phyloP scores from a whole-genome alignment of 2,888 invertebrate genomes.

The Cataglyphis albicans region DNA sequence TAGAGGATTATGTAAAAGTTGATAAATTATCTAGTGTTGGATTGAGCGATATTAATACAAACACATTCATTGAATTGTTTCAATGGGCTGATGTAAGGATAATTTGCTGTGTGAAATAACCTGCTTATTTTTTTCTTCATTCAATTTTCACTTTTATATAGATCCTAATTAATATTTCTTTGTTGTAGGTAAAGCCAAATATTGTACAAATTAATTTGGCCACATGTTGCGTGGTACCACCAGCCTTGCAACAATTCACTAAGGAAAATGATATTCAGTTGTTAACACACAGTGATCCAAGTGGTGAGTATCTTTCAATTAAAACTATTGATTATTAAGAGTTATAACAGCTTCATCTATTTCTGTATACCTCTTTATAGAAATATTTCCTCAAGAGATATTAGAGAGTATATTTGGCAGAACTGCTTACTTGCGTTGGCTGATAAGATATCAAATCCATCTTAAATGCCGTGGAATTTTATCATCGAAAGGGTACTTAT shows the following conservation, averaged over 20 bases:
- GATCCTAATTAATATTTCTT: slow-evolving; percentile 55
- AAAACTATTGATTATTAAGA: background rate
- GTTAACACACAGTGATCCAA: slow-evolving; percentile 97
- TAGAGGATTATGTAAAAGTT: slow-evolving; percentile 90
- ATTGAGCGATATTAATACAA: slow-evolving; percentile 95
- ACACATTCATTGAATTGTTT: slow-evolving; percentile 91
- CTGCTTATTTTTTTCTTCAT: background rate
- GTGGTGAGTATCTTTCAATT: slow-evolving; percentile 87
- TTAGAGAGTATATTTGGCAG: slow-evolving; percentile 88
- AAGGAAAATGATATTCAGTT: slow-evolving; percentile 96
- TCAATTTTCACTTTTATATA: background rate
- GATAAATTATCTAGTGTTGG: slow-evolving; percentile 91
- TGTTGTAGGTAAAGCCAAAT: slow-evolving; percentile 90
- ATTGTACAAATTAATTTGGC: slow-evolving; percentile 97
- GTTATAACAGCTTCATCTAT: background rate
- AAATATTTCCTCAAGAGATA: slow-evolving; percentile 87
- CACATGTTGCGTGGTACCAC: slow-evolving; percentile 97
- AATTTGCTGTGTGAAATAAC: background rate
- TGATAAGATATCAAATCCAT: slow-evolving; percentile 94
- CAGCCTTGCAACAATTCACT: slow-evolving; percentile 95
- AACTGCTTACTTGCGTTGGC: slow-evolving; percentile 89
- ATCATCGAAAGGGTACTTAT: slow-evolving; percentile 95
- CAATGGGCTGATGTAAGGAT: slow-evolving; percentile 89
- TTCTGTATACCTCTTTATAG: slow-evolving; percentile 82
- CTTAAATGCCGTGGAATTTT: slow-evolving; percentile 96